Conservation (phyloP, 1,140 invertebrate species). For the Teleopsis dalmanni region DNA sequence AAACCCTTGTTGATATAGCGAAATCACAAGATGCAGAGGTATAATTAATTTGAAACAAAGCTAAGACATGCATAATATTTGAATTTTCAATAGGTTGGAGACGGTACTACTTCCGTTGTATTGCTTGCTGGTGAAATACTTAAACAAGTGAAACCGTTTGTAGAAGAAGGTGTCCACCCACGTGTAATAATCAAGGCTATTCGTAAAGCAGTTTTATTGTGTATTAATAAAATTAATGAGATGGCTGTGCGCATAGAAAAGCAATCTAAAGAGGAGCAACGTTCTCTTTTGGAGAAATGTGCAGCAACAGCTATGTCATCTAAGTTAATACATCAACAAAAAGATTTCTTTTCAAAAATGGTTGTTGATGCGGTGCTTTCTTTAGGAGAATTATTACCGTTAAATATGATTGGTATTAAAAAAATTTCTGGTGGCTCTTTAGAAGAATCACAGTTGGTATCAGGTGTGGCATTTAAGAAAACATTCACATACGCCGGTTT, state of each 20-base stretch:
- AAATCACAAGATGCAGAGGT: conserved; percentile 99
- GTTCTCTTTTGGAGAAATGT: conserved; percentile 83
- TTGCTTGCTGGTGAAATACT: conserved; percentile 92
- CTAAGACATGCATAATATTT: conserved; percentile 2
- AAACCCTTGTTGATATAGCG: conserved; percentile 96
- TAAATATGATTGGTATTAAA: conserved; percentile 99
- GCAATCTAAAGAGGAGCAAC: conserved; percentile 51
- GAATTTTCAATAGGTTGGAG: conserved; percentile 69
- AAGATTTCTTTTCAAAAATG: conserved; percentile 93
- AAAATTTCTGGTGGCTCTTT: conserved; percentile 92
- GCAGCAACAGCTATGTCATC: conserved; percentile 94
- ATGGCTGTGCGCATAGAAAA: conserved; percentile 76
- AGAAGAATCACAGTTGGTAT: conserved; percentile 86
- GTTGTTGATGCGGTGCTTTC: conserved; percentile 95
- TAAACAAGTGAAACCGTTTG: conserved; percentile 89
- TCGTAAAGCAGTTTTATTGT: conserved; percentile 70
- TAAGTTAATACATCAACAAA: conserved; percentile 92
- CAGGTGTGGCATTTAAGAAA: conserved; percentile 98
- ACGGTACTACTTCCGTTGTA: conserved; percentile 96
- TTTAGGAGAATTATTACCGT: conserved; percentile 85
- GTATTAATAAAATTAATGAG: conserved; percentile 77
- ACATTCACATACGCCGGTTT: conserved; percentile 99
- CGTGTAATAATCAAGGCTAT: conserved; percentile 84
- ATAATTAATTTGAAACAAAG: conserved; percentile 22
- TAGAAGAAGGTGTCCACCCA: conserved; percentile 96